phyloP scores from a whole-genome alignment of 2,888 invertebrate genomes.

The Nymphalis urticae region DNA sequence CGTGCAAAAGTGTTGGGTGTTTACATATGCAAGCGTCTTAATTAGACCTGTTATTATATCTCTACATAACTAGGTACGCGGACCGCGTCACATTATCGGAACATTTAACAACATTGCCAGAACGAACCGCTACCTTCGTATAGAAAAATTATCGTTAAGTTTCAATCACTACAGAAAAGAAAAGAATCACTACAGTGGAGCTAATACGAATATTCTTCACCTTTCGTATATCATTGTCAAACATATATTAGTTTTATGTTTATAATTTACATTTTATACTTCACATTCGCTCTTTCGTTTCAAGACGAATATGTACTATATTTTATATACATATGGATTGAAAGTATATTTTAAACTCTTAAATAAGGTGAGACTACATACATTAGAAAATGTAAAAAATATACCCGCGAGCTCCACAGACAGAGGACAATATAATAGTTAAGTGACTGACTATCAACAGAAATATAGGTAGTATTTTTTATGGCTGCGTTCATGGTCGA shows the following conservation, averaged over 20 bases:
- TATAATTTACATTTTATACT: no score
- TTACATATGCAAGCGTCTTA: constrained; percentile 2
- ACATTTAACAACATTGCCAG: neutral
- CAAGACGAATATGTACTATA: no score
- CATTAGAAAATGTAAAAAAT: neutral
- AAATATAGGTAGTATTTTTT: constrained; percentile 45
- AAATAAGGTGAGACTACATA: constrained; percentile 43
- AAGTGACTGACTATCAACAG: constrained; percentile 57
- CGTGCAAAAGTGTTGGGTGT: neutral
- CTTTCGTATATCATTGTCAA: neutral
- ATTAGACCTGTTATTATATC: neutral
- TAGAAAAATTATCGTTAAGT: neutral
- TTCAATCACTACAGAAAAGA: no score
- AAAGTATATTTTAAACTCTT: no score
- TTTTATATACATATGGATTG: no score
- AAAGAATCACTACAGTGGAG: constrained; percentile 39
- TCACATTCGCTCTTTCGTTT: no score
- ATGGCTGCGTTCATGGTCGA: constrained; percentile 53
- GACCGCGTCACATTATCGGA: neutral
- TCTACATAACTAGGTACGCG: neutral
- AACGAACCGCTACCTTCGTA: neutral
- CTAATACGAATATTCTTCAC: neutral
- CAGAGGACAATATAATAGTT: constrained; percentile 56
- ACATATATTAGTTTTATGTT: no score
- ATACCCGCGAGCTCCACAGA: constrained; percentile 19